phyloP scores from a whole-genome alignment of 2,888 invertebrate species.

The Oasisia sp. region DNA sequence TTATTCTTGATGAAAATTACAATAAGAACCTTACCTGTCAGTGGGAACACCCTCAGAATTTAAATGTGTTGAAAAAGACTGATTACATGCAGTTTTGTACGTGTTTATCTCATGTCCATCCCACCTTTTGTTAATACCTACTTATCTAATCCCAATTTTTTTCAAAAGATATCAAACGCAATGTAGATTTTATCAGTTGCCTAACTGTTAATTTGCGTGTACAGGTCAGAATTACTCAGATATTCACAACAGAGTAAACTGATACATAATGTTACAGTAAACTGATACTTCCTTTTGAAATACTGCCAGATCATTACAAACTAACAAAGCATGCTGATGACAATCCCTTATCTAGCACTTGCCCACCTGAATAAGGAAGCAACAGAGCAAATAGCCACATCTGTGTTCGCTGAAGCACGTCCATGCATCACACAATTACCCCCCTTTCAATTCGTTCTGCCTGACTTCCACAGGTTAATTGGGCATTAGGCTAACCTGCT shows the following conservation, averaged over 20 bases:
- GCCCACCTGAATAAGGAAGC: neutral
- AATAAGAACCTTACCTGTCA: too few species aligned
- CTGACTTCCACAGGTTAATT: neutral
- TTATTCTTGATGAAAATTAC: too few species aligned
- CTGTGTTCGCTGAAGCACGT: neutral
- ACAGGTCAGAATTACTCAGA: neutral
- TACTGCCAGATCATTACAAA: neutral
- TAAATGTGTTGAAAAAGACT: too few species aligned
- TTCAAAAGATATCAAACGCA: too few species aligned
- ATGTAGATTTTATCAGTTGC: too few species aligned
- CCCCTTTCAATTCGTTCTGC: neutral
- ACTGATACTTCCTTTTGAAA: neutral
- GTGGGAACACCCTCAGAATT: too few species aligned
- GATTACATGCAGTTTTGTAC: too few species aligned
- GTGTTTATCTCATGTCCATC: too few species aligned
- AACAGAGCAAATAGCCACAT: neutral
- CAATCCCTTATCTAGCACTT: neutral
- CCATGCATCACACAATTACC: neutral
- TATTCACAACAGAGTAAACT: neutral
- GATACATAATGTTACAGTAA: neutral
- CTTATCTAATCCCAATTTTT: too few species aligned
- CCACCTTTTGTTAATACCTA: too few species aligned
- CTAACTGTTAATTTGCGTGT: neutral
- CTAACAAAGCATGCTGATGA: neutral
- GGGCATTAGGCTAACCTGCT: neutral